Evolutionary conservation across 2,888 invertebrate genomes (phyloP), one percentile per base, ranked within the genome.

Genomic region (Leptopilina drosophilae): DNA sequence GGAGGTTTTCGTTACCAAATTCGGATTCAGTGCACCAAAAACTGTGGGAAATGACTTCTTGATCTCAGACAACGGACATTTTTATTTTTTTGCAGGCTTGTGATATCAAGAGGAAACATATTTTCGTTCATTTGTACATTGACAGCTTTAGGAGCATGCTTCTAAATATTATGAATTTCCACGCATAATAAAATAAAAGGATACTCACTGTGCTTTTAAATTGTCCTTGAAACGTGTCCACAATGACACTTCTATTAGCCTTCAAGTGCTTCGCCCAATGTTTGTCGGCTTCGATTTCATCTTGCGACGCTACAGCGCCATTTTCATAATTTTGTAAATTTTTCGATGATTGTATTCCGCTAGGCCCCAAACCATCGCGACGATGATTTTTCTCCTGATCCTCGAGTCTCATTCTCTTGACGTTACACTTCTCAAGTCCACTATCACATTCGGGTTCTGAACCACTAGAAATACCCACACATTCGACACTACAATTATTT

Each of bases 201-300:
- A 65, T 64, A 83, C 92, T 92, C 90, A 94, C 94, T 83, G 94
- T 94, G 90, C 94, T 94, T 85, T 94, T 94, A 87, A 94, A 94
- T 88, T 94, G 94, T 76, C 94, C 94, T 88, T 94, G 94, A 89
- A 94, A 94, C 77, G 94, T 94, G 84, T 94, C 93, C 42, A 94
- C 94, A 76, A 95, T 92, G 26, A 94, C 91, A 84, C 94, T 94
- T 84, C 93, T 91, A 88, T 94, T 94, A n/a, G 91, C 90, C 75
- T 91, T 88, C 77, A 94, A 89, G 86, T 94, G 94, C 81, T 93
- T 92, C 65, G 93, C 91, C 94, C 94, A 94, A 75, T 93, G 93
- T 82, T 92, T 92, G 79, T 93, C 93, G 0, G 94, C 94, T 80
- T 93, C 93, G 42, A 90, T 87, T 56, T 90, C 91, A 73, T 90